Conservation (phyloP, 2,888 invertebrate genomes). For the Pegoplata infirma region DNA sequence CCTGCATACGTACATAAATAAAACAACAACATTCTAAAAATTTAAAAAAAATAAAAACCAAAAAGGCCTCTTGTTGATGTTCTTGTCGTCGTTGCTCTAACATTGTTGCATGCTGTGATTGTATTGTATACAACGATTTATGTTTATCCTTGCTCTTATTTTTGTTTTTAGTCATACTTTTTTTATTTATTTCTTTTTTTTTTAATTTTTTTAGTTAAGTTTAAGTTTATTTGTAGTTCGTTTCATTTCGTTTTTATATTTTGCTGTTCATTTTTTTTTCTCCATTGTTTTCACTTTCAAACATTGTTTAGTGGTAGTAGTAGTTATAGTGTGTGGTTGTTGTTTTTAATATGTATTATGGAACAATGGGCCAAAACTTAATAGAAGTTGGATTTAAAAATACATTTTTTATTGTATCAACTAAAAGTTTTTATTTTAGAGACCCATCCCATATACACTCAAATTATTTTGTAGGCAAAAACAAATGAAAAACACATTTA, state of each 20-base stretch:
- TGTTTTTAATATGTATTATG: conserved; percentile 10
- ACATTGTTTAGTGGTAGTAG: conserved; percentile 39
- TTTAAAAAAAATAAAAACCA: conserved; percentile 2
- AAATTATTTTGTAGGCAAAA: too few species aligned
- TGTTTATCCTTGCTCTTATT: conserved; percentile 60
- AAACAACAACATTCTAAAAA: not conserved
- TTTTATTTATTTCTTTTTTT: not conserved
- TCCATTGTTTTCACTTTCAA: conserved; percentile 56
- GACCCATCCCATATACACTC: too few species aligned
- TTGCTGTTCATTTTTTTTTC: conserved; percentile 14
- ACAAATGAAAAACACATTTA: too few species aligned
- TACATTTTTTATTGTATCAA: too few species aligned
- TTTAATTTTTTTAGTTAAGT: conserved; percentile 14
- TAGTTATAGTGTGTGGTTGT: conserved; percentile 19
- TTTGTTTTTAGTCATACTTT: conserved; percentile 16
- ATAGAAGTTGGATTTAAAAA: too few species aligned
- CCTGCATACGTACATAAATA: not conserved
- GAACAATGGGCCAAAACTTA: conserved; percentile 2
- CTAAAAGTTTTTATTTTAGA: too few species aligned
- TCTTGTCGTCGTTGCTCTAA: conserved; percentile 15
- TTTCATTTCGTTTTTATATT: conserved; percentile 45
- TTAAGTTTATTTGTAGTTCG: conserved; percentile 44
- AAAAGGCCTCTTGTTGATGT: conserved; percentile 36
- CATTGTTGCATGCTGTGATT: conserved; percentile 53
- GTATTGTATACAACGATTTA: conserved; percentile 56